These are phyloP conservation scores for Apoda limacodes DNA, from an alignment of 2,888 invertebrate genomes.

Conservation along the genomic window DNA sequence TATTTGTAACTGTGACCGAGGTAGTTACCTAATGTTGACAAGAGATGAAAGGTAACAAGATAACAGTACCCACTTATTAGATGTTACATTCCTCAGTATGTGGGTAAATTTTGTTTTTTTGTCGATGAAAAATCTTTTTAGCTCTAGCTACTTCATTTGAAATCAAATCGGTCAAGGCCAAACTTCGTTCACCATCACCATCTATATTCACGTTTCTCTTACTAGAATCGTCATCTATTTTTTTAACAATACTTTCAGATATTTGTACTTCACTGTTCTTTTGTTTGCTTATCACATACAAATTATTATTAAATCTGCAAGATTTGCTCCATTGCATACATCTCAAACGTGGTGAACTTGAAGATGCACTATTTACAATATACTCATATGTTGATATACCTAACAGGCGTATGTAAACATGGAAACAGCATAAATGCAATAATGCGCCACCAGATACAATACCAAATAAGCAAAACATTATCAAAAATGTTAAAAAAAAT, in stretches of 20 bases:
- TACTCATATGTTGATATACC: conserved; percentile 94
- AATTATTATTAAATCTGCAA: conserved; percentile 12
- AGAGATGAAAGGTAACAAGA: conserved; percentile 17
- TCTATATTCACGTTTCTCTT: no score
- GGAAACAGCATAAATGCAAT: conserved; percentile 88
- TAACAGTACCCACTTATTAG: not conserved
- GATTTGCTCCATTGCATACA: conserved; percentile 28
- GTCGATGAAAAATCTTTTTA: conserved; percentile 39
- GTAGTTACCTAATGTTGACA: no score
- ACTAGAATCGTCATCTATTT: conserved; percentile 3
- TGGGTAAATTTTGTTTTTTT: conserved; percentile 56
- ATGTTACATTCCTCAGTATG: conserved; percentile 15
- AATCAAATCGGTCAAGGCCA: no score
- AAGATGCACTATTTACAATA: conserved; percentile 57
- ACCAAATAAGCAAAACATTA: conserved; percentile 76
- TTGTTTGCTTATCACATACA: conserved; percentile 22
- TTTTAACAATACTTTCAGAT: no score
- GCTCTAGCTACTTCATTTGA: conserved; percentile 45
- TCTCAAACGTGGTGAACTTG: conserved; percentile 25
- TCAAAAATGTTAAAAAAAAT: conserved; percentile 44
- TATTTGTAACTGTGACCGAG: no score
- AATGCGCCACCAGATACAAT: conserved; percentile 81
- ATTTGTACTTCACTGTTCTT: no score
- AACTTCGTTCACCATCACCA: no score
- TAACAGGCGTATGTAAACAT: conserved; percentile 85